Base-by-base conservation (phyloP, 2,888 invertebrate species). In the Penaeus monodon region DNA sequence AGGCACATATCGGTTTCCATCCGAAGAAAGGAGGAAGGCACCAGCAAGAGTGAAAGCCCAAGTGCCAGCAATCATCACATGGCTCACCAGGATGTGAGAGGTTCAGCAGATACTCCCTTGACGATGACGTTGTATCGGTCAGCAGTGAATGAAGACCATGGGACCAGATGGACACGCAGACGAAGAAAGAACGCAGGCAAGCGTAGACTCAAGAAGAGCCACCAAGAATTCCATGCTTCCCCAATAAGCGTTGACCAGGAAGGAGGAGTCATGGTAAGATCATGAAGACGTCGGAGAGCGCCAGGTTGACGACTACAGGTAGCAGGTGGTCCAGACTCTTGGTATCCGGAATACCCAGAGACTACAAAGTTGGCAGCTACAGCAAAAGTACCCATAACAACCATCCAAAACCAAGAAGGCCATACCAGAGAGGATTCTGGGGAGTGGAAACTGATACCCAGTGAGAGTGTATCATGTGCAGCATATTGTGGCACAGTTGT, bases 101-200 rank as follows among this genome's bases (percentile, higher is more conserved):
- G 81, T 33, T 74, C 82, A 24, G 83, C 89, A 29, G 87, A 88
- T 29, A 89, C 84, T 29, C 89, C 89, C 78, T 91, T 91, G 29
- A 92, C 92, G 88, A 93, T 93, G 85, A 92, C 93, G 86, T 91
- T 91, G 91, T 92, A 93, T 1, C 93, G 91, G 90, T 93, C 93
- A 70, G 92, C 88, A 24, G 92, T 91, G 73, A n/a, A 93, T 93
- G 88, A 92, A 91, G 6, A 92, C 92, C 91, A 93, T 91, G n/a
- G n/a, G 92, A 92, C 91, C 92, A 92, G 89, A 93, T 93, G 86
- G 93, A 93, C 90, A 92, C 92, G 74, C 92, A 91, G 44, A 93
- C 93, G 87, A 92, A 92, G 65, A 93, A 91, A 20, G 92, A 92
- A 12, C 92, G 93, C 57, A 91, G 91, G 85, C 92, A 91, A 33